These are phyloP conservation scores for Entelurus aequoreus DNA, from an alignment of 2,113 vertebrate genomes.

Conservation along the genomic window DNA sequence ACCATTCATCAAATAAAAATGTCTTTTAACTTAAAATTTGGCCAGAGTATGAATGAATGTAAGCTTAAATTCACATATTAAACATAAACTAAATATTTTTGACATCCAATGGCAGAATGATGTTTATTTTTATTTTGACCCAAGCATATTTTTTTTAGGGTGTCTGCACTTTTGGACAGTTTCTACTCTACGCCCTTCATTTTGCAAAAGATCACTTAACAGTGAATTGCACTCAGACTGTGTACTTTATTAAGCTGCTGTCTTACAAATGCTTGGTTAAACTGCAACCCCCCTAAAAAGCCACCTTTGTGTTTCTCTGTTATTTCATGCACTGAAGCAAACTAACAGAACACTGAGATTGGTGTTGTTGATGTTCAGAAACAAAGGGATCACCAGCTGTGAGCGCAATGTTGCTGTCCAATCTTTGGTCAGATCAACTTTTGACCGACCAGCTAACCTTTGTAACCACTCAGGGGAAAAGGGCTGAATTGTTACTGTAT, in stretches of 20 bases:
- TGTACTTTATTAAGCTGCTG: slow-evolving; percentile 45
- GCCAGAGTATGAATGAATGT: neutral
- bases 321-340: slow-evolving; percentile 5
- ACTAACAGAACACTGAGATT: slow-evolving; percentile 1
- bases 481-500: no score
- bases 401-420: neutral
- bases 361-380: slow-evolving; percentile 1
- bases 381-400: neutral
- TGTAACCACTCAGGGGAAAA: no score
- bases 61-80: neutral
- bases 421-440: neutral
- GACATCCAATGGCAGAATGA: neutral
- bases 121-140: slow-evolving; percentile 7
- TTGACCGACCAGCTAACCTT: neutral
- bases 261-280: slow-evolving; percentile 36
- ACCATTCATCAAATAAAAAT: neutral
- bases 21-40: neutral
- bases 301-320: slow-evolving; percentile 17
- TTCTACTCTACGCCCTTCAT: slow-evolving; percentile 27
- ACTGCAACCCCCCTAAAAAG: neutral
- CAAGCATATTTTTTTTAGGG: slow-evolving; percentile 1
- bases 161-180: slow-evolving; percentile 1
- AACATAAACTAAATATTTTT: neutral
- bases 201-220: slow-evolving; percentile 33
- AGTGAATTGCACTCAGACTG: slow-evolving; percentile 42